phyloP scores from a whole-genome alignment of 1,140 invertebrate genomes.

The Pogonomyrmex californicus region DNA sequence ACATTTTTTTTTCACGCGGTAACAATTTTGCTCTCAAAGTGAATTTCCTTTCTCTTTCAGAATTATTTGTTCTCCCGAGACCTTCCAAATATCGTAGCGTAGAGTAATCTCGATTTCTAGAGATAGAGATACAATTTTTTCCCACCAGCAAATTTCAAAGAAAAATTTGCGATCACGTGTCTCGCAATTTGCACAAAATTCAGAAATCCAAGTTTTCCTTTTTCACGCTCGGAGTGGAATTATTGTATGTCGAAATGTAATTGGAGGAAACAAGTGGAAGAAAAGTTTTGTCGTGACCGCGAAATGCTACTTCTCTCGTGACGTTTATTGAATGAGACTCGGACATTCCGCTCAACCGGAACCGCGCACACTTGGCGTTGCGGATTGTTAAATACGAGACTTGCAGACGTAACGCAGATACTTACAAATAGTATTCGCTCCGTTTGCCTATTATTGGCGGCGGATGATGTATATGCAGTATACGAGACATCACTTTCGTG shows the following conservation, averaged over 20 bases:
- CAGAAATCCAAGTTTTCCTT: not conserved
- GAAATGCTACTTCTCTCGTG: conserved; percentile 9
- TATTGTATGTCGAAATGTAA: not conserved
- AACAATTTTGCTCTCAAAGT: not conserved
- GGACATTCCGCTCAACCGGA: not conserved
- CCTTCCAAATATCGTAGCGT: not conserved
- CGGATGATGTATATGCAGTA: not conserved
- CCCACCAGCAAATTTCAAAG: not conserved
- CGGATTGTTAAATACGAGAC: conserved; percentile 1
- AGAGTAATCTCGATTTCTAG: not conserved
- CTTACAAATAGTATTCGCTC: conserved; percentile 9
- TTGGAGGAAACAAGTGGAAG: not conserved
- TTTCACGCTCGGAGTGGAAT: not conserved
- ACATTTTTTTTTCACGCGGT: not conserved
- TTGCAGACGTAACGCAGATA: not conserved
- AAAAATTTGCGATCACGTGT: not conserved
- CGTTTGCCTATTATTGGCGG: not conserved
- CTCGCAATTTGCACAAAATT: not conserved
- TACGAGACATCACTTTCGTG: not conserved
- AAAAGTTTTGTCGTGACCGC: conserved; percentile 13
- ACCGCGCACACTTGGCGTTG: not conserved
- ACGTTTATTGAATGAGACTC: not conserved
- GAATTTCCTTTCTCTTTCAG: not conserved
- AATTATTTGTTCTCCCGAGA: not conserved
- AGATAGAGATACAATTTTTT: not conserved